Percentiles rank a stretch among this genome's conserved stretches.
These are phyloP conservation scores for Morone chrysops DNA, from an alignment of 2,113 vertebrate species.

Conservation along the genomic window DNA sequence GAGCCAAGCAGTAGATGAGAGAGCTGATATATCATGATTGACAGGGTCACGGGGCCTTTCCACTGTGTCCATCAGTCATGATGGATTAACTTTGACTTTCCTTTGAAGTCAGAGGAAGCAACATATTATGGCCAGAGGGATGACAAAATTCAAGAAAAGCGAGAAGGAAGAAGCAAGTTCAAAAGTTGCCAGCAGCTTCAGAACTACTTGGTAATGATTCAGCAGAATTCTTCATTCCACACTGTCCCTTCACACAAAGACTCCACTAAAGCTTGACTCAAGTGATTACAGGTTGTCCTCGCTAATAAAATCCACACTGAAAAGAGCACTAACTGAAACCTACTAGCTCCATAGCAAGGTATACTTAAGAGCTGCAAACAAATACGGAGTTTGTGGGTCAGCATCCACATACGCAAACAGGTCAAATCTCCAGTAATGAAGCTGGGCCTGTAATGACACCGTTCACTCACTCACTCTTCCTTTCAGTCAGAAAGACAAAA, in stretches of 20 bases:
- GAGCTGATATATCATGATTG: conserved; percentile 66
- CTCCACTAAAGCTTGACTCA: not conserved
- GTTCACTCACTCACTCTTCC: not conserved
- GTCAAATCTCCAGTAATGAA: not conserved
- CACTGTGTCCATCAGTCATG: conserved; percentile 49
- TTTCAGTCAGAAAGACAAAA: not conserved
- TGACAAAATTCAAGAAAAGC: conserved; percentile 29
- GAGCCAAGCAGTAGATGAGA: conserved; percentile 48
- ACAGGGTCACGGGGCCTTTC: conserved; percentile 52
- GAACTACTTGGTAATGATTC: conserved; percentile 1
- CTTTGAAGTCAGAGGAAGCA: conserved; percentile 34
- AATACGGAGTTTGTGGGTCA: not conserved
- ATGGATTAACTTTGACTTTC: conserved; percentile 34
- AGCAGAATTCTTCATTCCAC: not conserved
- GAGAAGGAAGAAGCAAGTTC: conserved; percentile 5
- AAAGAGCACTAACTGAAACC: not conserved
- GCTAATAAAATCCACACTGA: not conserved
- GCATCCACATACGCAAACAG: not conserved
- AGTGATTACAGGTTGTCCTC: not conserved
- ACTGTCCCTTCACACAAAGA: not conserved
- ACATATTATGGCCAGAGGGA: not conserved
- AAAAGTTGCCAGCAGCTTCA: conserved; percentile 4
- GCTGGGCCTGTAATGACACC: not conserved
- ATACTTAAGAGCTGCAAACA: not conserved
- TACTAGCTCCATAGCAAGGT: not conserved